Percentiles rank a stretch among this genome's conserved stretches.
Conservation (phyloP, 2,797 vertebrate species). For the Rhabdomys pumilio region DNA sequence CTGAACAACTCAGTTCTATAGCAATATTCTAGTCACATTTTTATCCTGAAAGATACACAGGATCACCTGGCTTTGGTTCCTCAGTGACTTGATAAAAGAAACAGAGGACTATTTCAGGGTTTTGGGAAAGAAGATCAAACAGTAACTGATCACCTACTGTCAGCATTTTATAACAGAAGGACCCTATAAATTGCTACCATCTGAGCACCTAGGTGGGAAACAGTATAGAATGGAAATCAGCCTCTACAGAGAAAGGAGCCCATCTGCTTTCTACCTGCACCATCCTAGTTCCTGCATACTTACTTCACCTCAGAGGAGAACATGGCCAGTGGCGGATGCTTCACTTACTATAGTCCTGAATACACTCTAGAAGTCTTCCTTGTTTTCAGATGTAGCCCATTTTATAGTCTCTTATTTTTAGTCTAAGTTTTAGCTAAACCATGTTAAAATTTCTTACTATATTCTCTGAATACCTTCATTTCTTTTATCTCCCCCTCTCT, state of each 20-base stretch:
- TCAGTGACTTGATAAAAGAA: neutral
- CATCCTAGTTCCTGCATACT: neutral
- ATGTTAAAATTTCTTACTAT: conserved; percentile 22
- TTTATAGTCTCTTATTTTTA: neutral
- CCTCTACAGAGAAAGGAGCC: neutral
- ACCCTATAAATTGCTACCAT: neutral
- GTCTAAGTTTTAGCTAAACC: conserved; percentile 13
- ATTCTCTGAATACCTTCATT: conserved; percentile 4
- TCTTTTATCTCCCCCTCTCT: neutral
- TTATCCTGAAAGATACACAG: neutral
- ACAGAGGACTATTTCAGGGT: neutral
- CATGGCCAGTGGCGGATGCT: neutral
- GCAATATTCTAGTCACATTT: neutral
- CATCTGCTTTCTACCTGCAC: neutral
- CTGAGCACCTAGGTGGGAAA: neutral
- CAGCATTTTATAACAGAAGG: neutral
- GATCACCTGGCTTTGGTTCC: neutral
- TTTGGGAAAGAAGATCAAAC: neutral
- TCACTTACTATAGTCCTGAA: neutral
- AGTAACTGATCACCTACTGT: neutral
- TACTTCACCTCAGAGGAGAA: neutral
- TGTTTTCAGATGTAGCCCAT: conserved; percentile 30
- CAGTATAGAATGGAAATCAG: neutral
- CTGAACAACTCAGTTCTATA: neutral
- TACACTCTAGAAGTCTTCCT: neutral